A percentile compares a stretch with the other conserved stretches of the same genome.
Conservation (phyloP, 2,113 vertebrate species). For the Heptranchias perlo region DNA sequence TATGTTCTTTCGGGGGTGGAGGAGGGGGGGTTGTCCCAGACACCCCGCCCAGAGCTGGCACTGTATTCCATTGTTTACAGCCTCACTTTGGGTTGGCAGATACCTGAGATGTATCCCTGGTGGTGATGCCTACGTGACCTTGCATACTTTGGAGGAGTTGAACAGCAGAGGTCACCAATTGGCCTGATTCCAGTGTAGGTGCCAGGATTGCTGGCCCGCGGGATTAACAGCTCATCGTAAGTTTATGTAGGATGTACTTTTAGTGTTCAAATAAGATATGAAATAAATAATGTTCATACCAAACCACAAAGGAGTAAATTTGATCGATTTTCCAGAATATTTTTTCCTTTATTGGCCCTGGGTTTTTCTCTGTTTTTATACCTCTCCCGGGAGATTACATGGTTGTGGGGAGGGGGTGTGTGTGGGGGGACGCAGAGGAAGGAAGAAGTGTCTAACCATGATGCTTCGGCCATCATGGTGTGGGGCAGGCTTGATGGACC, state of each 20-base stretch:
- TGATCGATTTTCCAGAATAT: neutral
- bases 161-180: neutral
- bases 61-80: neutral
- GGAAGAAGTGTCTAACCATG: neutral
- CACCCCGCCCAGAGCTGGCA: neutral
- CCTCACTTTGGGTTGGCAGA: neutral
- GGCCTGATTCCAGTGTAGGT: neutral
- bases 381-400: neutral
- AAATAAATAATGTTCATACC: neutral
- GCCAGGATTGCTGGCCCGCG: neutral
- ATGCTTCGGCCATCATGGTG: neutral
- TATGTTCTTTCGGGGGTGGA: too few relatives aligned
- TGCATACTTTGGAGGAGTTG: neutral
- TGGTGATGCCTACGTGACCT: neutral
- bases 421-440: too few relatives aligned
- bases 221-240: neutral
- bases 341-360: neutral
- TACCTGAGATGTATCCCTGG: neutral
- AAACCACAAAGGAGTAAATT: neutral
- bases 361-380: neutral
- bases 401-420: neutral
- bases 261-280: neutral
- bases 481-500: neutral
- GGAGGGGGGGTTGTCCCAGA: neutral
- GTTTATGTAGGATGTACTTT: neutral